phyloP scores from a whole-genome alignment of 2,113 vertebrate genomes.

The Dendropsophus ebraccatus region DNA sequence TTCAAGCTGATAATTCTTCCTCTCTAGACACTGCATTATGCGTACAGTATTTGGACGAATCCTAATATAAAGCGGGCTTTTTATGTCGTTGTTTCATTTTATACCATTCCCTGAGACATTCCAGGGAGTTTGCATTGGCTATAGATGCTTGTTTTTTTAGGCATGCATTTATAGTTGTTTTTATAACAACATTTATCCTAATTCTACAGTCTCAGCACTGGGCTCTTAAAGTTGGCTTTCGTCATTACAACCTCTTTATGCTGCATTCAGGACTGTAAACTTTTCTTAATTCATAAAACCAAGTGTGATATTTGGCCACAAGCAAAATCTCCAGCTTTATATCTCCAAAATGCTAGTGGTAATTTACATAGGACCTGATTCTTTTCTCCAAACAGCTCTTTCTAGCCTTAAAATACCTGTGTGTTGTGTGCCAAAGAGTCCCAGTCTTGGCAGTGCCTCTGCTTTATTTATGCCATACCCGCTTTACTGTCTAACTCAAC shows the following conservation, averaged over 20 bases:
- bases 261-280: slow-evolving; percentile 35
- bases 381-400: slow-evolving; percentile 13
- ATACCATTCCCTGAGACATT: slow-evolving; percentile 18
- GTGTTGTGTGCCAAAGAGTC: not conserved
- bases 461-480: not conserved
- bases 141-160: slow-evolving; percentile 22
- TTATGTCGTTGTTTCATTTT: slow-evolving; percentile 1
- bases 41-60: not conserved
- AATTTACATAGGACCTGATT: not conserved
- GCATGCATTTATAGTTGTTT: slow-evolving; percentile 30
- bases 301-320: slow-evolving; percentile 48
- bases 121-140: slow-evolving; percentile 22
- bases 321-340: slow-evolving; percentile 14
- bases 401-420: not conserved
- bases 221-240: slow-evolving; percentile 36
- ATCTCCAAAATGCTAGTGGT: not conserved
- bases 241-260: not conserved
- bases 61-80: not conserved
- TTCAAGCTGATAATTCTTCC: slow-evolving; percentile 7
- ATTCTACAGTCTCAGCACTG: slow-evolving; percentile 27
- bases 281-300: slow-evolving; percentile 9
- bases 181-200: slow-evolving; percentile 34
- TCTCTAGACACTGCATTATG: not conserved
- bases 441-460: not conserved
- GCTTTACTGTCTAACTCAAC: not conserved